Conservation (phyloP, 2,113 vertebrate genomes). For the Craseonycteris thonglongyai region DNA sequence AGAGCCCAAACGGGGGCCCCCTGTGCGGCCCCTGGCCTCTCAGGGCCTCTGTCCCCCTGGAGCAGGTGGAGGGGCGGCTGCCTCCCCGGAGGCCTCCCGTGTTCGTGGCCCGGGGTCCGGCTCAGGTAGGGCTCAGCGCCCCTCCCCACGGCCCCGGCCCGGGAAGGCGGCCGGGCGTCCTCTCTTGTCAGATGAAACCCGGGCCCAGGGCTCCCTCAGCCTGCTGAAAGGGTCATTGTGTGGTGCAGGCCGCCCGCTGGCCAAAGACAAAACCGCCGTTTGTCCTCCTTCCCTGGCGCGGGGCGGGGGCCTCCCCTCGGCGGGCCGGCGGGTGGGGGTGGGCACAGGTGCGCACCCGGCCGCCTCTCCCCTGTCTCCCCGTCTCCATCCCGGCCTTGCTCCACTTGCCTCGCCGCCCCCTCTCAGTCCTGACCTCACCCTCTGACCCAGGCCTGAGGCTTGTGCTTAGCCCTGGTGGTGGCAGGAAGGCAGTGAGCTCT, state of each 20-base stretch:
- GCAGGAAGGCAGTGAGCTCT: background rate
- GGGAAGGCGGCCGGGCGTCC: slow-evolving; percentile 55
- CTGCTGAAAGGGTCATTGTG: slow-evolving; percentile 76
- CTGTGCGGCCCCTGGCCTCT: background rate
- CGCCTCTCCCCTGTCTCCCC: background rate
- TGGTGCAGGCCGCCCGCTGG: slow-evolving; percentile 59
- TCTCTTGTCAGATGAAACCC: slow-evolving; percentile 73
- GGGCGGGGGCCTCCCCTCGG: slow-evolving; percentile 63
- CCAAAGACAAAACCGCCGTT: slow-evolving; percentile 71
- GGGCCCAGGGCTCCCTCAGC: slow-evolving; percentile 56
- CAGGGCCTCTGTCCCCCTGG: background rate
- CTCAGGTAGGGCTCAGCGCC: background rate
- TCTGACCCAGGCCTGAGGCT: background rate
- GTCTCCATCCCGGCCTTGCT: background rate
- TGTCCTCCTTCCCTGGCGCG: slow-evolving; percentile 58
- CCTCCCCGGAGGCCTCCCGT: background rate
- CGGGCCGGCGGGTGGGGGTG: slow-evolving; percentile 55
- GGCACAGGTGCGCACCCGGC: slow-evolving; percentile 58
- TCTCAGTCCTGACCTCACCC: background rate
- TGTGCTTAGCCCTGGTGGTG: fast-evolving
- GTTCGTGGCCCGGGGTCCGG: background rate
- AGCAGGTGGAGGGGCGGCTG: background rate
- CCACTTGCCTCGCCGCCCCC: background rate
- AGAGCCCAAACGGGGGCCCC: fast-evolving
- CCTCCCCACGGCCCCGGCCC: background rate